Base-by-base conservation (phyloP, 2,113 vertebrate genomes). In the Onychostoma macrolepis region DNA sequence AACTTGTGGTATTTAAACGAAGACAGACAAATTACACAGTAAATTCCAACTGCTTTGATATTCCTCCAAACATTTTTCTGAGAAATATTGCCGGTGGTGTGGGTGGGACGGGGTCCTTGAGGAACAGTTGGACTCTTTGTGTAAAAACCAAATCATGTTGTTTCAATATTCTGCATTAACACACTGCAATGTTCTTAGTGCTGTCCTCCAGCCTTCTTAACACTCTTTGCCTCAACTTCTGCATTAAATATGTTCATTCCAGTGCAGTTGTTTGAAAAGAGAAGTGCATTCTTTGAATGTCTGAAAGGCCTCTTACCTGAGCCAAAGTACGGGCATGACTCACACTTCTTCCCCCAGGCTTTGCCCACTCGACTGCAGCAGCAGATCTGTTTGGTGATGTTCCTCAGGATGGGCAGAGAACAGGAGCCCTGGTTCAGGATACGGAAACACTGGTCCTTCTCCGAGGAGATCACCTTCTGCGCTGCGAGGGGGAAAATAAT, bases 321-420 rank as follows among this genome's bases (percentile, higher is more conserved):
- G 65, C 96, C 97, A 0, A 96, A 97, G 88, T 90, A 13, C 0
- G 97, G 98, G 75, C 98, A 99, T 2, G 94, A 92, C 89, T 97
- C 94, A 15, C 98, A 99, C 83, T 86, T 77, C 19, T 89, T 87
- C 0, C 98, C 98, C 98, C 98, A 99, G n/a, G 96, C 98, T 90
- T 99, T 99, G 48, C 98, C 98, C 0, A 99, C 97, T 0, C 97
- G 97, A 89, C 98, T 99, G 94, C 98, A 99, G 95, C 98, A 99
- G 94, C 98, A 99, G 91, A 99, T 99, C 93, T 99, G 98, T 90
- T 97, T 98, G 89, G 98, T 99, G 96, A 99, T 99, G 93, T 81
- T 95, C 88, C 95, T 96, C 77, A 96, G 92, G 87, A 99, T 96
- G 58, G 97, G 98, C 87, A 99, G 91, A 38, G 96, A 92, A 86